Base-by-base conservation (phyloP, 2,113 vertebrate genomes). In the Alaudala cheleensis region DNA sequence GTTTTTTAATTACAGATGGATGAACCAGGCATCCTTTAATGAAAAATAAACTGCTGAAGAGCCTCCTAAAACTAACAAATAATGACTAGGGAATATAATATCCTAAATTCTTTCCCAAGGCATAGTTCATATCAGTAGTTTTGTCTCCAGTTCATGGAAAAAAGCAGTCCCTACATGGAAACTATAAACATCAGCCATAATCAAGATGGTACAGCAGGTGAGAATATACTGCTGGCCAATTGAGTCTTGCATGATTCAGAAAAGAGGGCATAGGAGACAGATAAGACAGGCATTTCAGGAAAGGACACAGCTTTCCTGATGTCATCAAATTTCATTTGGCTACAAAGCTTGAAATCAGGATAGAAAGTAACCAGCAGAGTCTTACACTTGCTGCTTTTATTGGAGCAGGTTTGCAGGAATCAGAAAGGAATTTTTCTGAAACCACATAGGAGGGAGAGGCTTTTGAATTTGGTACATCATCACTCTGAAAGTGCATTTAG, bases 51-150 rank as follows among this genome's bases (percentile, higher is more conserved):
- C 56, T 22, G 8, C 51, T 60, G 57, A 74, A 85, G 73, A 86
- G 31, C 31, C 25, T 88, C 83, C 39, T 90, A 89, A 95, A 93
- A 81, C 88, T 80, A 92, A 88, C 45, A 93, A 83, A 82, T 69
- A 85, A 39, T 5, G 49, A 42, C 51, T 29, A 66, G 64, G 58
- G 76, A 93, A 93, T 91, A 76, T 26, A 71, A 50, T 29, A 71
- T 31, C 14, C 34, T 11, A 6, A 58, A 80, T 67, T 81, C 25
- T 87, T 90, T 94, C 71, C 65, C 45, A 77, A 88, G 28, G 34
- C 51, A 45, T 28, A 33, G 50, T 31, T 79, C 39, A 6, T 65
- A 87, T 81, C 13, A 37, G 37, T 40, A 20, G 15, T 54, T 90
- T 74, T 79, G 20, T 61, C 11, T 11, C 11, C 19, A 49, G 45